Conservation (phyloP, 2,113 vertebrate species). For the Heterochromis multidens region DNA sequence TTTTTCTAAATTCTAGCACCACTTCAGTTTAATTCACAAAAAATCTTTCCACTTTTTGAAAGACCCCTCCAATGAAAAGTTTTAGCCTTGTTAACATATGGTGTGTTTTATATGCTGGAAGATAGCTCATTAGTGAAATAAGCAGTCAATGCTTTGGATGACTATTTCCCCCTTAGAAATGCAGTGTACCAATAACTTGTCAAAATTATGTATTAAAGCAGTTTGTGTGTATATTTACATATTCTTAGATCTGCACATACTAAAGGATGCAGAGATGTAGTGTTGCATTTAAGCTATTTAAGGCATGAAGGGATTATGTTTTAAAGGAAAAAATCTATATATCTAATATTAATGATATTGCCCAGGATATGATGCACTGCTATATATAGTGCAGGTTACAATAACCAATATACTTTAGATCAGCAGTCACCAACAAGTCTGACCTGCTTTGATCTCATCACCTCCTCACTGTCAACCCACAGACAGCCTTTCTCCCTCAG, state of each 20-base stretch:
- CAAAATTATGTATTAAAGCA: background rate
- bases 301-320: background rate
- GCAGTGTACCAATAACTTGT: background rate
- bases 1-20: background rate
- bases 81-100: background rate
- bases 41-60: background rate
- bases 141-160: background rate
- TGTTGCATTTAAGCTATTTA: background rate
- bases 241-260: background rate
- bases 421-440: conserved; percentile 27
- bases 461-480: conserved; percentile 29
- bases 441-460: conserved; percentile 51
- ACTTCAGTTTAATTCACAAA: background rate
- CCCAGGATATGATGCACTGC: background rate
- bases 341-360: background rate
- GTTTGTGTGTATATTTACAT: background rate
- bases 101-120: background rate
- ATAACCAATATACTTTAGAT: background rate
- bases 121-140: background rate
- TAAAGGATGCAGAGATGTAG: background rate
- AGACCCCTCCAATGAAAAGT: background rate
- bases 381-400: background rate
- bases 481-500: conserved; percentile 43
- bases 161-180: background rate
- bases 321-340: background rate